Base-by-base conservation (phyloP, 2,888 invertebrate species). In the Limnephilus lunatus region DNA sequence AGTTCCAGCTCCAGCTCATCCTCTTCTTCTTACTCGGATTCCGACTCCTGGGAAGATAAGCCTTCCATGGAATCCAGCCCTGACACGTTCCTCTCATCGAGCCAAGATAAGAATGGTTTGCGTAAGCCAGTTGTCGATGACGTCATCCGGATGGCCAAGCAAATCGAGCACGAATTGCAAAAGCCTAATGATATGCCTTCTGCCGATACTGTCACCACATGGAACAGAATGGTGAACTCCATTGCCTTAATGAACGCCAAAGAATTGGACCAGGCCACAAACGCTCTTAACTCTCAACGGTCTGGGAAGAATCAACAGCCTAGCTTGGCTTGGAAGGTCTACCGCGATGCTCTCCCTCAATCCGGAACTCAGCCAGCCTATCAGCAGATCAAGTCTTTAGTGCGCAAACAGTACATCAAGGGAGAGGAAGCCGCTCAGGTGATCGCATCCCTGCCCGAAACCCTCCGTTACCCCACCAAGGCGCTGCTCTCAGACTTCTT, bases 301-400 rank as follows among this genome's bases (percentile, higher is more conserved):
- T 30, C 53, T 12, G 44, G 30, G 7, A 85, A 85, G 19, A 44
- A 44, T n/a, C 39, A 35, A 19, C 44, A 85, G 25, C 19, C 15
- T 53, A 68, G 31, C 19, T 25, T n/a, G 19, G 81, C 81, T 25
- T 89, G 83, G 88, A 44, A 44, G 9, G 95, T 95, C 1, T 96
- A 95, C 94, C 95, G 96, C 35, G 97, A 96, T 94, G 96, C 96
- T 80, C 94, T 96, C 31, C 95, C 96, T 68, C 95, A 96, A 94
- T 94, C 96, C 53, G 97, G 97, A 88, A 97, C 97, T 85, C 96
- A 96, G 81, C 96, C 97, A 19, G 96, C 97, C 93, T 95, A 97
- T 19, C 88, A 95, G 25, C 94, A 94, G 89, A 95, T 97, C 93
- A 95, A 95, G 93, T 94, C 95, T 14, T 96, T 95, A 96, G 96